Percentiles rank a stretch among this genome's conserved stretches.
phyloP scores from a whole-genome alignment of 2,113 vertebrate genomes.

The Sander vitreus region DNA sequence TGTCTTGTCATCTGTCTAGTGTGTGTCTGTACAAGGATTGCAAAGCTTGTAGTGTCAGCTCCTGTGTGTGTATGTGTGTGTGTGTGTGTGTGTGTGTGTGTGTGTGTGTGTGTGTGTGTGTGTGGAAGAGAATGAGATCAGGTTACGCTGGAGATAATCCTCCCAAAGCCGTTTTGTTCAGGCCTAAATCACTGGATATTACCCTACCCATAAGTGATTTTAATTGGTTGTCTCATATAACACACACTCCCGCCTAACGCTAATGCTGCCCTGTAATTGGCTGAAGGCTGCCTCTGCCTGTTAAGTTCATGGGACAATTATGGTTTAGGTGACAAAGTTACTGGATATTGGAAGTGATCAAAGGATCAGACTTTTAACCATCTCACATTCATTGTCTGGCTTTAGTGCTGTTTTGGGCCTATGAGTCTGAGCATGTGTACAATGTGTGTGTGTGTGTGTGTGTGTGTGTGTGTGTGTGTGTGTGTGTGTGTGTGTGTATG shows the following conservation, averaged over 20 bases:
- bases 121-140: slow-evolving; percentile 82
- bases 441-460: not conserved
- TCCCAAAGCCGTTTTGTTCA: slow-evolving; percentile 82
- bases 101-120: slow-evolving; percentile 40
- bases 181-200: slow-evolving; percentile 83
- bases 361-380: slow-evolving; percentile 70
- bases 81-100: slow-evolving; percentile 34
- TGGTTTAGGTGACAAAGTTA: slow-evolving; percentile 81
- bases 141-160: slow-evolving; percentile 84
- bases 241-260: slow-evolving; percentile 72
- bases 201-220: slow-evolving; percentile 84
- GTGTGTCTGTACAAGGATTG: slow-evolving; percentile 42
- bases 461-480: too few species aligned
- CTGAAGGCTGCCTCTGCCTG: slow-evolving; percentile 68
- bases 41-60: slow-evolving; percentile 60
- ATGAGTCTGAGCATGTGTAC: not conserved
- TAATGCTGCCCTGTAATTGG: slow-evolving; percentile 80
- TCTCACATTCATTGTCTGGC: slow-evolving; percentile 69
- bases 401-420: slow-evolving; percentile 61
- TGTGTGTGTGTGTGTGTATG: not conserved
- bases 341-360: slow-evolving; percentile 80
- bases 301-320: slow-evolving; percentile 82
- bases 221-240: slow-evolving; percentile 86
- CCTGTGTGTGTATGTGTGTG: slow-evolving; percentile 44
- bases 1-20: slow-evolving; percentile 65